Evolutionary conservation across 2,888 invertebrate species (phyloP).

Genomic region (Andrena bicolor): DNA sequence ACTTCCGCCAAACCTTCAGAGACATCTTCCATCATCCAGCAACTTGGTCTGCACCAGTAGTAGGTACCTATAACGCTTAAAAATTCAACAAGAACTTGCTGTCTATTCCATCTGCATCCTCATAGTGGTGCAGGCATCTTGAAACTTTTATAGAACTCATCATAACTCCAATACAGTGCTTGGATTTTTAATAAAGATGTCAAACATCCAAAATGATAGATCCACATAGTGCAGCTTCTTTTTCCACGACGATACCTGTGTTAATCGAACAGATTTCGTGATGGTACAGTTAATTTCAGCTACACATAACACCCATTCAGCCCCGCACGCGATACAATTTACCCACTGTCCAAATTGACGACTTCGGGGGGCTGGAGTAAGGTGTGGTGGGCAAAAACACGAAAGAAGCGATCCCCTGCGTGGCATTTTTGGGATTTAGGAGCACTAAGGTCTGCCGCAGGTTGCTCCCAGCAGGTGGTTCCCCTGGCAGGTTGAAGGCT

Average conservation of each 20-base stretch:
- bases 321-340: background rate
- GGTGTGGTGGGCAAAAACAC: conserved; percentile 28
- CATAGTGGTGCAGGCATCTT: too few species aligned
- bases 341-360: background rate
- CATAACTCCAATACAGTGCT: background rate
- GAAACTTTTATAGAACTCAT: too few species aligned
- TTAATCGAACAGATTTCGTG: background rate
- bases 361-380: conserved; percentile 4
- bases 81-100: too few species aligned
- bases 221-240: background rate
- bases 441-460: conserved; percentile 47
- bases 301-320: background rate
- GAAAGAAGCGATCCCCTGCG: conserved; percentile 30
- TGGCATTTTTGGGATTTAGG: conserved; percentile 70
- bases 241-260: background rate
- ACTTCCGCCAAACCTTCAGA: too few species aligned
- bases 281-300: background rate
- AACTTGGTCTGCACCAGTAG: too few species aligned
- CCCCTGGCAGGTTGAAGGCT: conserved; percentile 68
- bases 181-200: background rate
- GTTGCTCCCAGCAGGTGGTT: conserved; percentile 79
- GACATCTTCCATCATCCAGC: too few species aligned
- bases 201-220: background rate
- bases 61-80: too few species aligned
- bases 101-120: too few species aligned